These are phyloP conservation scores for Calephelis virginiensis DNA, from an alignment of 1,140 invertebrate genomes.

Conservation along the genomic window DNA sequence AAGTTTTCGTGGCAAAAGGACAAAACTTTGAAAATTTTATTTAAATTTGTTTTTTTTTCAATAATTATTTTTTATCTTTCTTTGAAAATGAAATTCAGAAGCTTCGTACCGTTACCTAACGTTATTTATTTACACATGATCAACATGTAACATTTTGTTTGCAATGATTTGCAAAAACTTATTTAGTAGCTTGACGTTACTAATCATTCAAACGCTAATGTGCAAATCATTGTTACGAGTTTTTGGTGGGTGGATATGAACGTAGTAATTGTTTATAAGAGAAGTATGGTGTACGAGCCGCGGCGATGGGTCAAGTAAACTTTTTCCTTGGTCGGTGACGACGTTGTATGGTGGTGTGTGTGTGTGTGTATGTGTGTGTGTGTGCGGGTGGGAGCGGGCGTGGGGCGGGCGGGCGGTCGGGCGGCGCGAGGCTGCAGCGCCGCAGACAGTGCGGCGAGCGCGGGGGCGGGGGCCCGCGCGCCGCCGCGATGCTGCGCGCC, in stretches of 20 bases:
- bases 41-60: too few species aligned
- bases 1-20: too few species aligned
- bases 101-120: too few species aligned
- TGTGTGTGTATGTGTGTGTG: conserved; percentile 23
- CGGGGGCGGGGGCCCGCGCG: conserved; percentile 51
- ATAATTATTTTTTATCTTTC: too few species aligned
- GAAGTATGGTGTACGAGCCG: conserved; percentile 6
- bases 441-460: conserved; percentile 62
- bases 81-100: too few species aligned
- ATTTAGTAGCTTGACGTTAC: too few species aligned
- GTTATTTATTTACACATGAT: too few species aligned
- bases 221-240: too few species aligned
- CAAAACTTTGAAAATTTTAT: too few species aligned
- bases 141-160: too few species aligned
- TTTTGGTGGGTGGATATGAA: background rate
- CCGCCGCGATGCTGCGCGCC: conserved; percentile 75
- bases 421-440: conserved; percentile 53
- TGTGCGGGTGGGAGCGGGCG: conserved; percentile 25
- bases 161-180: too few species aligned
- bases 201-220: too few species aligned
- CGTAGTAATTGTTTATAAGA: background rate
- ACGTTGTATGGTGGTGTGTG: conserved; percentile 24
- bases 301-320: conserved; percentile 28
- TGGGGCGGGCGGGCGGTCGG: conserved; percentile 41
- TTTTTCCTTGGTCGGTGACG: conserved; percentile 32